Evolutionary conservation across 1,140 invertebrate species (phyloP), one percentile per base, ranked within the genome.

Genomic region (Nasonia giraulti): DNA sequence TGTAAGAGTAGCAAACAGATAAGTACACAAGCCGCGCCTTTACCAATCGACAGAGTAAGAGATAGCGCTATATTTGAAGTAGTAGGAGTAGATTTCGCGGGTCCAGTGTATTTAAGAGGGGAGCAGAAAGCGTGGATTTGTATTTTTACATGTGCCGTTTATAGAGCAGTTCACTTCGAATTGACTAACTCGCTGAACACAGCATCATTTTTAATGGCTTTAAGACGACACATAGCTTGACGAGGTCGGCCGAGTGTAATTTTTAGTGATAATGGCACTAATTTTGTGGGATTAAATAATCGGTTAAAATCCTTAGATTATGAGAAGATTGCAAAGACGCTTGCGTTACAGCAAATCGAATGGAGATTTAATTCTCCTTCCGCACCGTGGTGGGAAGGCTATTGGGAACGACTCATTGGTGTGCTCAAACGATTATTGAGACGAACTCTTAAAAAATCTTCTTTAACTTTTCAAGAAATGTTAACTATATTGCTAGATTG

Each of bases 181-280:
- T 62, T 90, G 0, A 84, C 85, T 0, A 83, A 83, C 0, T 87
- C 89, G 2, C 55, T 90, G 50, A 88, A 85, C 8, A 87, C 86
- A 0, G 82, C 69, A n/a, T 81, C 82, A 12, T 89, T 89, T 82
- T 50, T 87, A 14, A 79, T 85, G 14, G 78, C 83, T 1, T 27
- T 90, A 1, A 74, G 86, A 5, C 68, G 86, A 3, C 88, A 89
- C 47, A 87, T 90, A 10, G 85, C 80, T 0, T 40, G 87, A 1
- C 81, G 89, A 86, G 90, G 91, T 50, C 80, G 89, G 83, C 91
- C 90, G 0, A 71, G 68, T 2, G 87, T 87, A 1, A 89, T 94
- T 10, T 93, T 89, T 74, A 91, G 87, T 69, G 91, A 93, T 83
- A 93, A 93, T 75, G 92, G 88, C 0, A 90, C 89, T 10, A 91